Evolutionary conservation across 1,140 invertebrate genomes (phyloP).

Genomic region (Helicoverpa armigera): DNA sequence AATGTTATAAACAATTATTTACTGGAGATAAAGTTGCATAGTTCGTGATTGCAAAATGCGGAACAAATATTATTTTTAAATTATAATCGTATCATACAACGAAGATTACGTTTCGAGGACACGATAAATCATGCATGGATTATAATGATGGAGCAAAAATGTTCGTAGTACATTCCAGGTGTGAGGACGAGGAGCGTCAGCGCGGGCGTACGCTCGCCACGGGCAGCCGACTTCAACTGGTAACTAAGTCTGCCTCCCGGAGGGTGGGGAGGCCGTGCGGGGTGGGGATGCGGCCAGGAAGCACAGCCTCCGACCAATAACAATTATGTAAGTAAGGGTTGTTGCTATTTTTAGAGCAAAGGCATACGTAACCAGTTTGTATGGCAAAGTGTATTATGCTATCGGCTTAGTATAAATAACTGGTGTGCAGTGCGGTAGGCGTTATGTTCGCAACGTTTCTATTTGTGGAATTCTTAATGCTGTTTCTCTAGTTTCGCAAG

Average conservation of each 20-base stretch:
- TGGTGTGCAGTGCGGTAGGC: conserved; percentile 52
- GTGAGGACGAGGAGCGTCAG: background rate
- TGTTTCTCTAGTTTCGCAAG: conserved; percentile 60
- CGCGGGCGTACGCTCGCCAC: conserved; percentile 49
- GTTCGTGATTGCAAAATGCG: conserved; percentile 13
- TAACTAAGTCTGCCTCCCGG: conserved; percentile 6
- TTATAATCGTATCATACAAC: background rate
- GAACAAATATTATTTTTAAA: background rate
- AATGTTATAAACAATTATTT: conserved; percentile 38
- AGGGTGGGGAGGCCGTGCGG: conserved; percentile 45
- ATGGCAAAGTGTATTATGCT: conserved; percentile 45
- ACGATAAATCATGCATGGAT: background rate
- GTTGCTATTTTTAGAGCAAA: conserved; percentile 77
- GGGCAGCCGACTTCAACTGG: conserved; percentile 51
- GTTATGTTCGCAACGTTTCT: conserved; percentile 54
- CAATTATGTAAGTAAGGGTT: conserved; percentile 80
- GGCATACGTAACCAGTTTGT: conserved; percentile 67
- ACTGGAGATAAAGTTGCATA: conserved; percentile 23
- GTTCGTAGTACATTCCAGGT: conserved; percentile 46
- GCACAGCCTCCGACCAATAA: conserved; percentile 80
- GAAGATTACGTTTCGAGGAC: background rate
- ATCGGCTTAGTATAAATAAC: conserved; percentile 57
- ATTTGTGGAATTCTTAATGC: conserved; percentile 64
- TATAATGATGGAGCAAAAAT: conserved; percentile 6
- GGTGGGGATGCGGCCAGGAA: conserved; percentile 63